Percentiles rank a stretch among this genome's conserved stretches.
Evolutionary conservation across 2,797 vertebrate species (phyloP).

Genomic region (Cynodonichthys magdalenae): DNA sequence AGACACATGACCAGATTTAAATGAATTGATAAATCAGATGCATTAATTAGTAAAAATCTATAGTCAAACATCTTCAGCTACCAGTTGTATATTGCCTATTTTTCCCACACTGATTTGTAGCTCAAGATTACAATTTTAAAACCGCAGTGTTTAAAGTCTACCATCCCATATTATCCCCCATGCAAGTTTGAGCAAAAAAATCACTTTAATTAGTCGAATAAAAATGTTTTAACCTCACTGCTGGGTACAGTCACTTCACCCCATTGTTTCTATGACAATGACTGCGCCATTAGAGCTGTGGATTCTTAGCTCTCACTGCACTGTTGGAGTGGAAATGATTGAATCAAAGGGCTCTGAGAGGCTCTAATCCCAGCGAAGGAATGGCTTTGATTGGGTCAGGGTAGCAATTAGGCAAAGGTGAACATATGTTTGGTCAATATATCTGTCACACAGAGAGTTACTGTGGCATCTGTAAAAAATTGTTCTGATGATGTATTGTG

Average conservation of each 20-base stretch:
- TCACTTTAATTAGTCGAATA: conserved; percentile 60
- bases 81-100: neutral
- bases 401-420: conserved; percentile 60
- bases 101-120: conserved; percentile 20
- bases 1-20: no score
- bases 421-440: conserved; percentile 56
- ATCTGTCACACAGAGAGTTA: conserved; percentile 40
- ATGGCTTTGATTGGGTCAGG: conserved; percentile 67
- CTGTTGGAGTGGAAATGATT: conserved; percentile 66
- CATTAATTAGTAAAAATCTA: neutral
- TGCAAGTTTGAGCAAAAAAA: conserved; percentile 48
- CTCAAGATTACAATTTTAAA: conserved; percentile 27
- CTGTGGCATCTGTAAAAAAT: conserved; percentile 36
- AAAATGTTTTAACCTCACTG: conserved; percentile 42
- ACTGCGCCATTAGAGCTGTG: conserved; percentile 64
- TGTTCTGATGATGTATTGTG: conserved; percentile 39
- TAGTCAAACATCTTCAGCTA: neutral
- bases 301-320: conserved; percentile 57
- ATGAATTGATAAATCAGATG: neutral
- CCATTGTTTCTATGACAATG: conserved; percentile 46
- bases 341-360: conserved; percentile 63
- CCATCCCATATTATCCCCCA: conserved; percentile 31
- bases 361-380: conserved; percentile 58
- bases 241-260: conserved; percentile 41
- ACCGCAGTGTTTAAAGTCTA: conserved; percentile 50